Percentiles rank a stretch among this genome's conserved stretches.
Evolutionary conservation across 2,797 vertebrate species (phyloP).

Genomic region (Triplophysa yarkandensis): DNA sequence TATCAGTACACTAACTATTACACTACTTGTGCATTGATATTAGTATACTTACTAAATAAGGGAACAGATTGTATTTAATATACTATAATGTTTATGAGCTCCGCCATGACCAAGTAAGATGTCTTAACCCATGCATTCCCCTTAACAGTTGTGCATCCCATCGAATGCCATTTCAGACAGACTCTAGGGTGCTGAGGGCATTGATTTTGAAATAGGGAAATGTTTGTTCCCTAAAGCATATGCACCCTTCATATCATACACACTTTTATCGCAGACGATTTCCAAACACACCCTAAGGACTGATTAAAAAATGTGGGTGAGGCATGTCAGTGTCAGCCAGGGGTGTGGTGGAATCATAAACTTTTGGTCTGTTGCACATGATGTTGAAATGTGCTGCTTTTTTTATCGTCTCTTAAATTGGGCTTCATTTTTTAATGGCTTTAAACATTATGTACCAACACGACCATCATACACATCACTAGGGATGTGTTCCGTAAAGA

Average conservation of each 20-base stretch:
- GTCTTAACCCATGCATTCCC: not conserved
- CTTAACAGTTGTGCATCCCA: not conserved
- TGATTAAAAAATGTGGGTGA: conserved; percentile 49
- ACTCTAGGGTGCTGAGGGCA: conserved; percentile 23
- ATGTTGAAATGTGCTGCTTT: conserved; percentile 15
- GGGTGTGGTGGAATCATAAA: conserved; percentile 39
- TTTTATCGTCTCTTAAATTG: conserved; percentile 9
- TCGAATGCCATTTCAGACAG: conserved; percentile 9
- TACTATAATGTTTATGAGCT: not conserved
- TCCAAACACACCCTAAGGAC: conserved; percentile 27
- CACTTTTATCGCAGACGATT: not conserved
- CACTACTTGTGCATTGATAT: too few species aligned
- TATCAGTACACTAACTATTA: too few species aligned
- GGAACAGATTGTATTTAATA: too few species aligned
- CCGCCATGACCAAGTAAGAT: not conserved
- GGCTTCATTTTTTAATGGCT: conserved; percentile 4
- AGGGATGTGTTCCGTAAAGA: not conserved
- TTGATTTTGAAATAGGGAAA: conserved; percentile 34
- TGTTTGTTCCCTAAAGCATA: not conserved
- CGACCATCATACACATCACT: not conserved
- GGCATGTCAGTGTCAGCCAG: conserved; percentile 50
- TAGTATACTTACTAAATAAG: too few species aligned
- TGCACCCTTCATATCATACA: not conserved
- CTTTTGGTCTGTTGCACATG: conserved; percentile 39
- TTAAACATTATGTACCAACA: conserved; percentile 5